Base-by-base conservation (phyloP, 2,888 invertebrate species). In the Orchestes rusci region DNA sequence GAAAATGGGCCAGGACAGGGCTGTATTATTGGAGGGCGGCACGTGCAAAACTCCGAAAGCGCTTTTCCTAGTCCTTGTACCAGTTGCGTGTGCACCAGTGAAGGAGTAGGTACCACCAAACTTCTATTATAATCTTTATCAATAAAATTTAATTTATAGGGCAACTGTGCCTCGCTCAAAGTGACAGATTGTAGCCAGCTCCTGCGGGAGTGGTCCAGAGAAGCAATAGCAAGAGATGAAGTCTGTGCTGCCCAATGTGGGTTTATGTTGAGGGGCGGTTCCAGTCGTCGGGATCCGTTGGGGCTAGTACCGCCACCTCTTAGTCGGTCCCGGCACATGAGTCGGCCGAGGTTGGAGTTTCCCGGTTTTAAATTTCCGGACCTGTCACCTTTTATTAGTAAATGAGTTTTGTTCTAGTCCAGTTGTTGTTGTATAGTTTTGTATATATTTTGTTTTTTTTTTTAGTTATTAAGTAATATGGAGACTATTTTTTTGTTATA, bases 211-310 rank as follows among this genome's bases (percentile, higher is more conserved):
- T 89, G 88, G 75, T 82, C 87, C 38, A 77, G 83, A 42, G 89
- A 90, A 23, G 83, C 84, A 0, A 84, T 92, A 31, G 67, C 85
- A 16, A 76, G 83, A 2, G 93, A 93, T 62, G 88, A 89, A 64
- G 89, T 92, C 10, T 93, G 93, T 69, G 82, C 87, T 13, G 88
- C 90, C 2, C 92, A 93, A 69, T 93, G 93, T 65, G 87, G 88
- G 31, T 83, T 84, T 58, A 73, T 82, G 10, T 68, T 82, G 16
- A 70, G 72, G 33, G 70, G 67, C 16, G 66, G 70, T 12, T n/a
- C 28, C n/a, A 20, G 36, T 8, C 43, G 39, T 8, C 54, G 3
- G 12, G 39, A 16, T 4, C 43, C 48, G 4, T 38, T 49, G 16
- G 48, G 48, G 2, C 19, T 48, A n/a, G 43, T 48, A 16, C 48